These are phyloP conservation scores for Elaphurus davidianus DNA, from an alignment of 2,113 vertebrate genomes.

Conservation along the genomic window DNA sequence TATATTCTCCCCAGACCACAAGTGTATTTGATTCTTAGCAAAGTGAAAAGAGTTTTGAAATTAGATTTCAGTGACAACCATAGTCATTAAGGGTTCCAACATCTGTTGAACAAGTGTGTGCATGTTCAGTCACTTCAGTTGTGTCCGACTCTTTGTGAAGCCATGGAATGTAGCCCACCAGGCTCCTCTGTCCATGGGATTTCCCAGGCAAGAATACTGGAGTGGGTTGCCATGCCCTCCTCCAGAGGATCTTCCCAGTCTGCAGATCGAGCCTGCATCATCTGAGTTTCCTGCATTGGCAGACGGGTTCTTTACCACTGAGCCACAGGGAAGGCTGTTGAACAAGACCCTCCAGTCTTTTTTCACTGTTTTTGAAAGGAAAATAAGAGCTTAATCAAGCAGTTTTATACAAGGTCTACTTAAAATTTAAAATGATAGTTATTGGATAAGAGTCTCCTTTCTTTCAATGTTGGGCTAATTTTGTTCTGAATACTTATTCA, in stretches of 20 bases:
- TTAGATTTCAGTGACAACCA: not conserved
- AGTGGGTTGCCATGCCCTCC: not conserved
- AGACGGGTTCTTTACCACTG: not conserved
- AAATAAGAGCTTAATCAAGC: not conserved
- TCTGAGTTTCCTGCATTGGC: not conserved
- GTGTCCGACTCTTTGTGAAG: rapidly evolving
- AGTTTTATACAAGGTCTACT: not conserved
- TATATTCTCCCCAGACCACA: not conserved
- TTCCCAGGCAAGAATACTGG: not conserved
- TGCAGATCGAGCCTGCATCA: not conserved
- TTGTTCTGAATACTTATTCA: not conserved
- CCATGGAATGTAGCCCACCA: not conserved
- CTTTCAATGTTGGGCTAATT: not conserved
- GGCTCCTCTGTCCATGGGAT: not conserved
- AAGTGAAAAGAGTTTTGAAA: not conserved
- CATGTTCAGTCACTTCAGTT: rapidly evolving
- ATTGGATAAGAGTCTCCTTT: not conserved
- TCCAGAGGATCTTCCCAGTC: not conserved
- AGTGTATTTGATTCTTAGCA: not conserved
- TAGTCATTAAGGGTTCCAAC: not conserved
- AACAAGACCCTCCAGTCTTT: not conserved
- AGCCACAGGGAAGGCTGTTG: not conserved
- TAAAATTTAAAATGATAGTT: not conserved
- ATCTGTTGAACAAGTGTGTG: constrained; percentile 3
- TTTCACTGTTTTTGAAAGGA: not conserved